phyloP scores from a whole-genome alignment of 2,113 vertebrate genomes.

The Cyprinodon brontotheroides region DNA sequence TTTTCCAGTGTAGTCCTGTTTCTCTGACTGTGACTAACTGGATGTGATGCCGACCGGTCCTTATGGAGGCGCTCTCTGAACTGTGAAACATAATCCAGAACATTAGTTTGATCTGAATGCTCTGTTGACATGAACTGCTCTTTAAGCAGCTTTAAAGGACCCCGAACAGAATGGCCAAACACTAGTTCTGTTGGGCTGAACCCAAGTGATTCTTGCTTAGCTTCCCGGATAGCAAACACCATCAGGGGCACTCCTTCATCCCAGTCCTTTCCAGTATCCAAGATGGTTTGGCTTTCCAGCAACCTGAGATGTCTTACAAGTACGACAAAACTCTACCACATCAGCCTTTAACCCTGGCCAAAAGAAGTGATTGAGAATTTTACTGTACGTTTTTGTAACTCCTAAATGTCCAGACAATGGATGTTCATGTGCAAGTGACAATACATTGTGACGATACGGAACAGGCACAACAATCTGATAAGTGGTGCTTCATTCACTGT shows the following conservation, averaged over 20 bases:
- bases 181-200: background rate
- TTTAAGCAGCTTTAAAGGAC: background rate
- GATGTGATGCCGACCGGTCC: background rate
- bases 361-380: background rate
- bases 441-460: background rate
- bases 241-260: background rate
- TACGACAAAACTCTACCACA: background rate
- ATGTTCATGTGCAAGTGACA: background rate
- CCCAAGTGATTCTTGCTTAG: background rate
- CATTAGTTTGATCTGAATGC: background rate
- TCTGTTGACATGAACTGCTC: background rate
- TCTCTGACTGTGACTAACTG: too few species aligned
- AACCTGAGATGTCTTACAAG: background rate
- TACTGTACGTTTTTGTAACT: background rate
- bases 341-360: background rate
- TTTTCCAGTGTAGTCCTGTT: too few species aligned
- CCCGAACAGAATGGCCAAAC: background rate
- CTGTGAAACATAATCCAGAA: background rate
- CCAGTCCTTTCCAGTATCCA: background rate
- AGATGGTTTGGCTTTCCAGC: background rate
- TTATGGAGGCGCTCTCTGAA: background rate
- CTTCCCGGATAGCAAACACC: background rate
- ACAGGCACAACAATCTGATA: background rate
- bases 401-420: background rate
- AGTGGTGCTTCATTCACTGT: background rate